These are phyloP conservation scores for Eumaeus atala DNA, from an alignment of 1,140 invertebrate species.

Conservation along the genomic window DNA sequence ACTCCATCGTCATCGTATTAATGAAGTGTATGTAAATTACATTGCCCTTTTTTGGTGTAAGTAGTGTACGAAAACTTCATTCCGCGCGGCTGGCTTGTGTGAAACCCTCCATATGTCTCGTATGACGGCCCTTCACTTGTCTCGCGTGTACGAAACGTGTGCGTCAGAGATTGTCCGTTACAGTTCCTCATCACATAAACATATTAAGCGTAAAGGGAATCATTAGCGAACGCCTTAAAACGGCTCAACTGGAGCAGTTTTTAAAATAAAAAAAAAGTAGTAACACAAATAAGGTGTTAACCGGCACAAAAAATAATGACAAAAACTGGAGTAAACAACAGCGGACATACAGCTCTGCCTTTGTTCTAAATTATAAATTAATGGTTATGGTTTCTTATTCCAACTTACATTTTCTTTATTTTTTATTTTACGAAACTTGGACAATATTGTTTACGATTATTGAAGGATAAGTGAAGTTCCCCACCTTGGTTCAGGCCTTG, in stretches of 20 bases:
- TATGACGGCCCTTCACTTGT: constrained; percentile 65
- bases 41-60: constrained; percentile 38
- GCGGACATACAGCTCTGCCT: too few relatives aligned
- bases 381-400: too few relatives aligned
- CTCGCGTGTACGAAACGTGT: constrained; percentile 25
- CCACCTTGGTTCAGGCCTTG: too few relatives aligned
- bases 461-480: too few relatives aligned
- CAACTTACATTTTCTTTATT: background rate
- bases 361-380: too few relatives aligned
- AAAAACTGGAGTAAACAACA: too few relatives aligned
- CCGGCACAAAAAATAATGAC: too few relatives aligned
- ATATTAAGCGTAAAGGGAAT: constrained; percentile 64
- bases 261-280: constrained; percentile 66
- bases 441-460: too few relatives aligned
- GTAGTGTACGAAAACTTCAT: constrained; percentile 45
- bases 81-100: constrained; percentile 49
- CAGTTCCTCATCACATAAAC: constrained; percentile 57
- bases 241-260: constrained; percentile 65
- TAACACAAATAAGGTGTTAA: too few relatives aligned
- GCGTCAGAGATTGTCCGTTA: constrained; percentile 35
- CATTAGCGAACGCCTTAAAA: constrained; percentile 70
- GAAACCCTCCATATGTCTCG: constrained; percentile 52
- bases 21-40: constrained; percentile 50
- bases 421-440: too few relatives aligned
- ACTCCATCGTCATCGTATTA: constrained; percentile 47